Evolutionary conservation across 2,113 vertebrate species (phyloP).

Genomic region (Spea multiplicata): DNA sequence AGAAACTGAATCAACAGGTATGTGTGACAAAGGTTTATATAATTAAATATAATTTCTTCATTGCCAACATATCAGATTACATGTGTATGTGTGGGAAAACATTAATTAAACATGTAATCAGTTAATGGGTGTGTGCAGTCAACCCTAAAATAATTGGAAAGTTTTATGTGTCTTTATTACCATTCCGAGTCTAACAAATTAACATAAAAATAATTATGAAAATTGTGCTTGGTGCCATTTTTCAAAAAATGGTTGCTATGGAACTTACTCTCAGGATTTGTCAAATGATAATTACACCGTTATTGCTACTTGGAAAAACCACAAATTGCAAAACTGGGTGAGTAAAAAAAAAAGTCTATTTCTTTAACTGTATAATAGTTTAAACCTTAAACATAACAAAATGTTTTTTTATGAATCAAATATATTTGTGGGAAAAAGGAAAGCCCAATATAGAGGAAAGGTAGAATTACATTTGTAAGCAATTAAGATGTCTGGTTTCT

Average conservation of each 20-base stretch:
- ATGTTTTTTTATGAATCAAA: no score
- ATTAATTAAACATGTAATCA: conserved; percentile 45
- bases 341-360: no score
- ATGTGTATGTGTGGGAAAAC: conserved; percentile 46
- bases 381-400: no score
- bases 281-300: conserved; percentile 43
- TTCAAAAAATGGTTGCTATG: conserved; percentile 31
- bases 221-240: conserved; percentile 29
- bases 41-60: conserved; percentile 15
- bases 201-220: conserved; percentile 41
- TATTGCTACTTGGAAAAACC: neutral
- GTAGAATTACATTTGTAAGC: no score
- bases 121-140: conserved; percentile 40
- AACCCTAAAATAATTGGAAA: conserved; percentile 35
- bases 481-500: no score
- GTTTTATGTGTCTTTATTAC: conserved; percentile 41
- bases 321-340: neutral
- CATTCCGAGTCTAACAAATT: conserved; percentile 38
- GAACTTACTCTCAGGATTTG: conserved; percentile 42
- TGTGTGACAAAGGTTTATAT: conserved; percentile 18
- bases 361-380: no score
- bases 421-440: no score
- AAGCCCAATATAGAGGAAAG: no score
- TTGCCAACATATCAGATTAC: conserved; percentile 28
- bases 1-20: conserved; percentile 1